A percentile compares a stretch with the other conserved stretches of the same genome.
These are phyloP conservation scores for Lampris megalopsis DNA, from an alignment of 2,113 vertebrate genomes.

Conservation along the genomic window DNA sequence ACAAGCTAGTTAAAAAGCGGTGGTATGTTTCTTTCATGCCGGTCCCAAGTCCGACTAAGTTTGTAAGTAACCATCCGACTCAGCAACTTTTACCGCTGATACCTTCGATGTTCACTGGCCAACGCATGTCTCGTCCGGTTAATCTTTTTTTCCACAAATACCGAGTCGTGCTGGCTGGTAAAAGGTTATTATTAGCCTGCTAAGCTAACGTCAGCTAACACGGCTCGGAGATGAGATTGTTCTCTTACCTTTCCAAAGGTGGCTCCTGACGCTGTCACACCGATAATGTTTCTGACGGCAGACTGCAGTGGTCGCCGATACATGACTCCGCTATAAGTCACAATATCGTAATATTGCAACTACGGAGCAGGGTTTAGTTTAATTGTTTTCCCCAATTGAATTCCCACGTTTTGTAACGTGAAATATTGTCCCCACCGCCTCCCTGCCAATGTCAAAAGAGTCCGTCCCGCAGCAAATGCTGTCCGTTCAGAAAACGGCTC, in stretches of 20 bases:
- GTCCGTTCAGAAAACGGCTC: conserved; percentile 51
- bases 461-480: conserved; percentile 43
- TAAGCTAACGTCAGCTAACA: conserved; percentile 46
- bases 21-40: neutral
- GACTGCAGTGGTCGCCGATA: conserved; percentile 79
- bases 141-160: neutral
- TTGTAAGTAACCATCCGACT: too few relatives aligned
- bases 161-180: neutral
- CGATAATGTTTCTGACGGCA: conserved; percentile 53
- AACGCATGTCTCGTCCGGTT: neutral
- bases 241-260: conserved; percentile 70
- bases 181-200: conserved; percentile 18
- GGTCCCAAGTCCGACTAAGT: too few relatives aligned
- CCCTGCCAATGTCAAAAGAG: conserved; percentile 80
- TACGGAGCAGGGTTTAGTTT: conserved; percentile 37
- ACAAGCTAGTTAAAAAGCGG: neutral
- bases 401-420: conserved; percentile 57
- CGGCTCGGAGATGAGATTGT: neutral
- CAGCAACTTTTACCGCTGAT: too few relatives aligned
- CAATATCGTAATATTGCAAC: conserved; percentile 1
- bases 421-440: conserved; percentile 39
- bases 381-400: conserved; percentile 15
- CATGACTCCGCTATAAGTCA: conserved; percentile 68
- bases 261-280: conserved; percentile 47
- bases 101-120: too few relatives aligned